Evolutionary conservation across 2,888 invertebrate genomes (phyloP), one percentile per base, ranked within the genome.

Genomic region (Rhagophthalmus giganteus): DNA sequence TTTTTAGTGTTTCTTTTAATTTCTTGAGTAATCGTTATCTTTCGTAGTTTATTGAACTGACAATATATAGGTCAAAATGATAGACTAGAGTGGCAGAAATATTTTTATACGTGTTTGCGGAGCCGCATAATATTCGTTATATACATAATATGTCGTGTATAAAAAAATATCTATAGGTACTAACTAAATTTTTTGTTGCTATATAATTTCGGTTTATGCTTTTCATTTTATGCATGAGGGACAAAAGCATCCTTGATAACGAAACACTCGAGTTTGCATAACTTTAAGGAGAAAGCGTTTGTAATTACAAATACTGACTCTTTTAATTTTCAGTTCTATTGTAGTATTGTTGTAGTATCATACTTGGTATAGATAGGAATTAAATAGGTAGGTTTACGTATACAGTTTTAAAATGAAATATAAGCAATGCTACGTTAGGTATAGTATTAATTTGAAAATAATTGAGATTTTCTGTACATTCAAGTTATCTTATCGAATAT

Each of bases 11-110:
- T 30, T 50, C 44, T 49, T 45, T 56, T 55, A 62, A 57, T 61
- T 57, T 60, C 58, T 65, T 63, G 50, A 49, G 54, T 51, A 52
- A 55, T 40, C 58, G 59, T 63, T 66, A 66, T 66, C 66, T 59
- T 54, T 55, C 51, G 41, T 55, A 63, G 66, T 64, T 66, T 66
- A 63, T 65, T 66, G 66, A 66, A 66, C 66, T 59, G 58, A 38
- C 35, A 53, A 60, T 61, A 65, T 63, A 57, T 64, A 52, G 63
- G 65, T 64, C 65, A 64, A 56, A 58, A 47, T 58, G 63, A 63
- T 63, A 63, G 30, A 20, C 11, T 25, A 28, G 16, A n/a, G 7
- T 20, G 20, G 20, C 20, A 20, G 7, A 20, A 20, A 7, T 20
- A 20, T 20, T 7, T 20, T 14, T 13, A 15, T 30, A 30, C 10